Conservation (phyloP, 30 jellyfish, hydroid and myxozoan genomes). For the Mastigias papua region DNA sequence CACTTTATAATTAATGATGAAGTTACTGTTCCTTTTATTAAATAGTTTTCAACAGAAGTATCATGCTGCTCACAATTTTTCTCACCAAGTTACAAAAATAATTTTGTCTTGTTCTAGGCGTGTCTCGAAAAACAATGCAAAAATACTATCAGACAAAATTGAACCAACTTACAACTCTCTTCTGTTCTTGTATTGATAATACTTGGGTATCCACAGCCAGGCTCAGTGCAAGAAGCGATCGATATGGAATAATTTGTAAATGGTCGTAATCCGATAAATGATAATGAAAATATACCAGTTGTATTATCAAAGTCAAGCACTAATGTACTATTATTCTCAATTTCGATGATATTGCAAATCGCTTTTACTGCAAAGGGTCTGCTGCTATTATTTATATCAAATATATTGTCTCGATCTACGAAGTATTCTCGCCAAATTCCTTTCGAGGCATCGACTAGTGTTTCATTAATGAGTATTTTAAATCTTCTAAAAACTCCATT, state of each 20-base stretch:
- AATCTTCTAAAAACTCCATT: slow-evolving; percentile 48
- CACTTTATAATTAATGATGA: too few relatives aligned
- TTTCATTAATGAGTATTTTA: slow-evolving; percentile 19
- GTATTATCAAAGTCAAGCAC: neutral
- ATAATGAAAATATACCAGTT: neutral
- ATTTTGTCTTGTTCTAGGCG: too few relatives aligned
- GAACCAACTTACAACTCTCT: slow-evolving; percentile 56
- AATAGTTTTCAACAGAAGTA: too few relatives aligned
- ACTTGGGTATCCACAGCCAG: slow-evolving; percentile 54
- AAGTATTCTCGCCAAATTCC: slow-evolving; percentile 5
- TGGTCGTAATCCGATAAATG: slow-evolving; percentile 40
- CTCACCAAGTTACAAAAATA: too few relatives aligned
- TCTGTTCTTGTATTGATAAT: slow-evolving; percentile 11
- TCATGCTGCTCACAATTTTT: too few relatives aligned
- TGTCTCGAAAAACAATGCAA: too few relatives aligned
- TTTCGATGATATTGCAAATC: neutral
- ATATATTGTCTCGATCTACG: neutral
- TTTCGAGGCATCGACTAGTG: slow-evolving; percentile 31
- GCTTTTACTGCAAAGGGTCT: neutral
- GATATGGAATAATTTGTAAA: slow-evolving; percentile 19
- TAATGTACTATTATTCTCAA: neutral
- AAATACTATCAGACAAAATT: too few relatives aligned
- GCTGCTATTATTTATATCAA: too few relatives aligned
- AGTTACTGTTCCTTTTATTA: too few relatives aligned
- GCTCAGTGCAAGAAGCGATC: slow-evolving; percentile 40